phyloP scores from a whole-genome alignment of 1,140 invertebrate genomes.

The Pristionchus pacificus region DNA sequence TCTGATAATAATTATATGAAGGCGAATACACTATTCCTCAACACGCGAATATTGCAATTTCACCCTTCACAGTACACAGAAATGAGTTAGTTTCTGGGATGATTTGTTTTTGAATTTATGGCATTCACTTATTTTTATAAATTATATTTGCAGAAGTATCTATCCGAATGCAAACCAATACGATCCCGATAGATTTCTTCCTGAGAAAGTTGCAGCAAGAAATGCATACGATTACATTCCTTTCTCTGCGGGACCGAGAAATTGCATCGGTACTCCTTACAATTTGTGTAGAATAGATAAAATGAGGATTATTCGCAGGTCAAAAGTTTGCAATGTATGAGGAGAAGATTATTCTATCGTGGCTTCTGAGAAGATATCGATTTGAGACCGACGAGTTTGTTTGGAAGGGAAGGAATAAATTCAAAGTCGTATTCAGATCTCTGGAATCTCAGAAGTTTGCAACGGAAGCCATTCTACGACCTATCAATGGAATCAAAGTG shows the following conservation, averaged over 20 bases:
- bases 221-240: conserved; percentile 28
- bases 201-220: conserved; percentile 17
- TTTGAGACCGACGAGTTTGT: neutral
- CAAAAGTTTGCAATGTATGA: conserved; percentile 34
- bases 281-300: neutral
- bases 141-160: conserved; percentile 7
- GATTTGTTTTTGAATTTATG: no score
- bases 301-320: neutral
- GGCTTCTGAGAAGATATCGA: conserved; percentile 23
- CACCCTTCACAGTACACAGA: conserved; percentile 20
- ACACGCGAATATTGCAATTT: conserved; percentile 8
- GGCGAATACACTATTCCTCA: conserved; percentile 11
- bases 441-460: neutral
- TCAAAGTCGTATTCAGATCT: neutral
- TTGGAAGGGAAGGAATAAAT: no score
- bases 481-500: neutral
- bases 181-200: conserved; percentile 27
- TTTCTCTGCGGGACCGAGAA: conserved; percentile 28
- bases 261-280: conserved; percentile 21
- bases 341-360: conserved; percentile 27
- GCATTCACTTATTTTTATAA: no score
- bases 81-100: conserved; percentile 3
- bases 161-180: conserved; percentile 12
- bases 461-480: neutral
- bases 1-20: neutral